A percentile compares a stretch with the other conserved stretches of the same genome.
These are phyloP conservation scores for Cheirogaleus major DNA, from an alignment of 2,797 vertebrate genomes.

Conservation along the genomic window DNA sequence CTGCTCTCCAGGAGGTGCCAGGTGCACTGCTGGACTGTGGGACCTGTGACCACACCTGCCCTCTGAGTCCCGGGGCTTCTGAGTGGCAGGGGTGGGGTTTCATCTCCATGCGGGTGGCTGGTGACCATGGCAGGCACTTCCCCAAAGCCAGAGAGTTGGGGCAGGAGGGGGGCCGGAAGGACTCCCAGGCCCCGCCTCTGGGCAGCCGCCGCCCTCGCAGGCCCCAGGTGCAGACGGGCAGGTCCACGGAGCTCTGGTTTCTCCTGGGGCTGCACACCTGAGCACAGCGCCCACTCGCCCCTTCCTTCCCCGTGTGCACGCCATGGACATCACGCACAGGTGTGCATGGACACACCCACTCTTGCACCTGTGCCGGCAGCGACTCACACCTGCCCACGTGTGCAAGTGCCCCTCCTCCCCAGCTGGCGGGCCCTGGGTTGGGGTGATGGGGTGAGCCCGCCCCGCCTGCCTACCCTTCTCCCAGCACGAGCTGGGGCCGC, in stretches of 20 bases:
- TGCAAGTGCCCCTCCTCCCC: not conserved
- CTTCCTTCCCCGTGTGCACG: accelerated
- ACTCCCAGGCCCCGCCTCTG: not conserved
- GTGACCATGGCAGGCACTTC: not conserved
- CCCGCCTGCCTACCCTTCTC: not conserved
- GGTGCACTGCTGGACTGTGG: accelerated
- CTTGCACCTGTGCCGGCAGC: not conserved
- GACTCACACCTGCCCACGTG: accelerated
- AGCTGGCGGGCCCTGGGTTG: not conserved
- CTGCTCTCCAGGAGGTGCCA: accelerated
- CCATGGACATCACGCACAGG: accelerated
- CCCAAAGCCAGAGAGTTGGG: not conserved
- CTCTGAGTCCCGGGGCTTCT: not conserved
- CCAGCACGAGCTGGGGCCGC: not conserved
- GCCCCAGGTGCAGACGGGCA: not conserved
- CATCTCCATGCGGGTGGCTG: not conserved
- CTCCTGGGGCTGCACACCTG: not conserved
- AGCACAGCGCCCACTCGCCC: accelerated
- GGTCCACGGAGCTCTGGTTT: not conserved
- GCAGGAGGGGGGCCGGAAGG: not conserved
- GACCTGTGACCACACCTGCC: not conserved
- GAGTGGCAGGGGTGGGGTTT: too few species aligned
- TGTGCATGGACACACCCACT: accelerated
- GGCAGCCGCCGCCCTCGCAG: not conserved
- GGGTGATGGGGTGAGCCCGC: not conserved